Evolutionary conservation across 2,797 vertebrate species (phyloP), one percentile per base, ranked within the genome.

Genomic region (Lemur catta): DNA sequence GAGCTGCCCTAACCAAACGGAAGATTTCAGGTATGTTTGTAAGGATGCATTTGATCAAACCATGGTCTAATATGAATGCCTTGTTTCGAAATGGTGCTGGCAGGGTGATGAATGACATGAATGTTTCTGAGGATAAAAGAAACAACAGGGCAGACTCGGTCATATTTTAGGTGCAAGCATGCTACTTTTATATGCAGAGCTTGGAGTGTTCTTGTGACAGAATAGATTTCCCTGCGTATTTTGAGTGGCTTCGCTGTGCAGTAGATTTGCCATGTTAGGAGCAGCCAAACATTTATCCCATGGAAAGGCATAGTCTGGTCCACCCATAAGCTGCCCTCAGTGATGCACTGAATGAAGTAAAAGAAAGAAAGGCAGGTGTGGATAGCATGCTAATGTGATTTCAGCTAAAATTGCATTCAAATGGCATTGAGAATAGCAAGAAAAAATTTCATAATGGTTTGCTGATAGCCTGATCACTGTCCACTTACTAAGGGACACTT

Each of bases 21-120:
- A 99, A 98, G 97, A 98, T 98, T 67, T 97, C 99, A 99, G 99
- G 99, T 99, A 99, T 35, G 97, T 97, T 96, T 95, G 43, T 55
- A 30, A 38, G 59, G 57, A 41, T 0, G 50, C 11, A 6, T 9
- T 72, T 9, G 59, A n/a, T 35, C 76, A 33, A 26, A 15, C 48
- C 5, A 0, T 1, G 12, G 65, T 74, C 67, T 33, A 11, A 43
- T 15, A 7, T 35, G 88, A 72, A 18, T 13, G 24, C n/a, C 0
- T 9, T 9, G 46, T 35, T 79, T 41, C 72, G 63, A 22, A 20
- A 2, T 3, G 69, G 30, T 80, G 22, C 72, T 38, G 61, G 10
- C 24, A 33, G 7, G 13, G 28, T 20, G 65, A 28, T 0, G 0
- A 41, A 33, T 3, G 13, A 17, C 20, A 6, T 38, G 59, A 35